Evolutionary conservation across 2,113 vertebrate species (phyloP), one percentile per base, ranked within the genome.

Genomic region (Oncorhynchus clarkii): DNA sequence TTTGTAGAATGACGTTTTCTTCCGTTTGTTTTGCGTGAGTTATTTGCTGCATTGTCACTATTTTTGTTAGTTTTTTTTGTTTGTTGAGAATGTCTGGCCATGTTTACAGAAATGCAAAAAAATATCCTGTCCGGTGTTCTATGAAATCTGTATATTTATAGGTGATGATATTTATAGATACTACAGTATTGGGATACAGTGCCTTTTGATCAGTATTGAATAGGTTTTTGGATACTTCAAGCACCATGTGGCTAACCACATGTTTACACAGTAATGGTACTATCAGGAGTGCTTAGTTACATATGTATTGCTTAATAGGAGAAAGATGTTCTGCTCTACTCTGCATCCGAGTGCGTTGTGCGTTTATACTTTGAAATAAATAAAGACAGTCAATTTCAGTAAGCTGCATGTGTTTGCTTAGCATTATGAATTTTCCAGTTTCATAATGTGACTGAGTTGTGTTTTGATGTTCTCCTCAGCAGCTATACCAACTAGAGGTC

Each of bases 191-290:
- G 71, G 34, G 75, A 70, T 76, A 62, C 78, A 74, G 77, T 84
- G 86, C 80, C 85, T 87, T 84, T 73, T 80, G 48, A 79, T 11
- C 72, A 48, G 73, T 84, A 69, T 88, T 85, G 51, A 79, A 65
- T 71, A 68, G 59, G 29, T 78, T 73, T 73, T 79, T 74, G 74
- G 67, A 51, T 80, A 66, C 54, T 79, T 26, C 60, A 70, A 83
- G 71, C 71, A 74, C 69, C 20, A 49, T 74, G 59, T 79, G 77
- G 83, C 68, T 80, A 77, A 59, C 74, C 70, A 60, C 64, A 82
- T 90, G 93, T 93, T 93, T 93, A 93, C 93, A 88, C 70, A 80
- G 39, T 76, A 71, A 78, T 20, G 59, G 73, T 87, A 86, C 80
- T 49, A 59, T 76, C 71, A 73, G 75, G 80, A 87, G 84, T 34